Percentiles rank a stretch among this genome's conserved stretches.
Evolutionary conservation across 2,113 vertebrate species (phyloP).

Genomic region (Microtus oregoni): DNA sequence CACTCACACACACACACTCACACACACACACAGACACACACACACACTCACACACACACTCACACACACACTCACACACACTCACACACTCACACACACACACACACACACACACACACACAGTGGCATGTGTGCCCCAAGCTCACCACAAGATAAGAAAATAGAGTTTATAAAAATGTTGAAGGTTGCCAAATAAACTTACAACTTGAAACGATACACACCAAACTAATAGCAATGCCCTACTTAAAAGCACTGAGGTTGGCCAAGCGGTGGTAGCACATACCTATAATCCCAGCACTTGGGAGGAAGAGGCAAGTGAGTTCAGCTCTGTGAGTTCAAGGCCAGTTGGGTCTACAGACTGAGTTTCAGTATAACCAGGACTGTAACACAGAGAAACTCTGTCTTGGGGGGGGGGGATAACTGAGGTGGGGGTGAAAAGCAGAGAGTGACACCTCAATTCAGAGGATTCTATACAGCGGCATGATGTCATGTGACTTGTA

Average conservation of each 20-base stretch:
- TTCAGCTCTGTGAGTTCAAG: background rate
- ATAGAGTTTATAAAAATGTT: background rate
- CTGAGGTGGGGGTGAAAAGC: background rate
- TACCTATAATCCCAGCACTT: background rate
- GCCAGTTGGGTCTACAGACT: background rate
- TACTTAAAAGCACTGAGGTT: background rate
- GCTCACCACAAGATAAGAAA: background rate
- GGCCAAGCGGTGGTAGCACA: rapidly evolving
- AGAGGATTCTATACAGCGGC: background rate
- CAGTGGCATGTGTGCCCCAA: background rate
- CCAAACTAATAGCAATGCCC: background rate
- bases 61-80: background rate
- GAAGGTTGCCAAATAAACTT: slow-evolving; percentile 4
- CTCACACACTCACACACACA: background rate
- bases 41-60: background rate
- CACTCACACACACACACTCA: background rate
- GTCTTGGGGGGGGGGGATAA: background rate
- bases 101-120: background rate
- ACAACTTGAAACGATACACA: background rate
- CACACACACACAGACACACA: background rate
- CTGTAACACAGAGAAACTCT: background rate
- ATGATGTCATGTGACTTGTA: background rate
- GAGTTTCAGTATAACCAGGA: background rate
- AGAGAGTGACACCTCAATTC: background rate
- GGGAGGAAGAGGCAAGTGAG: background rate